Base-by-base conservation (phyloP, 2,113 vertebrate species). In the Peucedramus taeniatus region DNA sequence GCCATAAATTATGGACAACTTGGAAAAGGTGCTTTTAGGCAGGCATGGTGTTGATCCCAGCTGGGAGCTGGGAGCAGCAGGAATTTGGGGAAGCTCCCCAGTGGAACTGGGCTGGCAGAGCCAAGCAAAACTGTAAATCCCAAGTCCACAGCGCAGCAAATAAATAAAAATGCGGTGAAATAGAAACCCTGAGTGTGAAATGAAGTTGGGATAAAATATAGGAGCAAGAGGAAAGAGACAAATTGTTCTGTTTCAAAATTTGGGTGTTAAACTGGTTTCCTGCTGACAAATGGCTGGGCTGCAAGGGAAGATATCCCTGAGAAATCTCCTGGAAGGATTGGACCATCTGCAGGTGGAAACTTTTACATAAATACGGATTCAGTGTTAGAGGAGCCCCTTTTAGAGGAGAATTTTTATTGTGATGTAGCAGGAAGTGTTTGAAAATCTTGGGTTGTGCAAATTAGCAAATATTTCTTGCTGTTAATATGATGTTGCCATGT, bases 91-190 rank as follows among this genome's bases (percentile, higher is more conserved):
- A 84, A 63, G 2, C 1, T 42, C 9, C 33, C 6, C 59, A 23
- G 8, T 37, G 72, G 33, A 28, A 44, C 35, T 47, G 28, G 35
- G 56, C 33, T 93, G 75, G 40, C 24, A 5, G 68, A 69, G 64
- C 92, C 70, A 50, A 66, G 64, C 39, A 19, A 47, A 89, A 4
- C 47, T 72, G 11, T 65, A 24, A 83, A 78, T 81, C 65, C 54
- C 44, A 20, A 59, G 5, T 10, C 3, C 3, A 2, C 2, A 12
- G 24, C 3, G 6, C 0, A 35, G 51, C 5, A 15, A 71, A 49
- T 53, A 40, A 71, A 72, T 31, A 21, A 60, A 86, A 77, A 21
- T 9, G 14, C 0, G 4, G 28, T 27, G 28, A 51, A 86, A 22
- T 11, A 10, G 35, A 63, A 93, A 20, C 7, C 0, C 1, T 0